phyloP scores from a whole-genome alignment of 2,888 invertebrate genomes.

The Toxonevra muliebris region DNA sequence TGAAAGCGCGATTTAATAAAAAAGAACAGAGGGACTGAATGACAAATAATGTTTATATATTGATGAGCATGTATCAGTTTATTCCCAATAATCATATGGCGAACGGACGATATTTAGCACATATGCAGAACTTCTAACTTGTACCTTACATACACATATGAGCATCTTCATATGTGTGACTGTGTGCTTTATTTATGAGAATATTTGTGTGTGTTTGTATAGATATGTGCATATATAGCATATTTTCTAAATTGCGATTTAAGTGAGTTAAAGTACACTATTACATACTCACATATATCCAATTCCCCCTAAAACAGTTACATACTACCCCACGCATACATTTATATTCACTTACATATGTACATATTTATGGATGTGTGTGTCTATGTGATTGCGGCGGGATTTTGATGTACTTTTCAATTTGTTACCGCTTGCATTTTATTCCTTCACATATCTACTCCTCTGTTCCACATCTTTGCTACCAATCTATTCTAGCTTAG shows the following conservation, averaged over 20 bases:
- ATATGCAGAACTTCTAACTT: too few species aligned
- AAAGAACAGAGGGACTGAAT: too few species aligned
- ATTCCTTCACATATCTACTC: conserved; percentile 6
- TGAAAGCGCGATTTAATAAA: too few species aligned
- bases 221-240: not conserved
- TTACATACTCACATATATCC: conserved; percentile 3
- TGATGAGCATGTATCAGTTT: too few species aligned
- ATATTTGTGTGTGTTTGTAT: not conserved
- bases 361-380: not conserved
- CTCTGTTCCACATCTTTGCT: not conserved
- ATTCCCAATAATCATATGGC: too few species aligned
- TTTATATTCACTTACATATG: not conserved
- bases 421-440: conserved; percentile 22
- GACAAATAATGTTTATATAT: too few species aligned
- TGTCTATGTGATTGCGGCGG: not conserved
- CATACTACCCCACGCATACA: not conserved
- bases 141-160: too few species aligned
- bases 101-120: too few species aligned
- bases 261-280: conserved; percentile 31
- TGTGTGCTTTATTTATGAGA: not conserved
- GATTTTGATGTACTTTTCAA: conserved; percentile 28
- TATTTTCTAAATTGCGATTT: conserved; percentile 29
- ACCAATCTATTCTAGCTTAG: conserved; percentile 1
- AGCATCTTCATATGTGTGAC: too few species aligned
- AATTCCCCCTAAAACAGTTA: not conserved